These are phyloP conservation scores for Hydrochoerus hydrochaeris DNA, from an alignment of 2,113 vertebrate genomes.

Conservation along the genomic window DNA sequence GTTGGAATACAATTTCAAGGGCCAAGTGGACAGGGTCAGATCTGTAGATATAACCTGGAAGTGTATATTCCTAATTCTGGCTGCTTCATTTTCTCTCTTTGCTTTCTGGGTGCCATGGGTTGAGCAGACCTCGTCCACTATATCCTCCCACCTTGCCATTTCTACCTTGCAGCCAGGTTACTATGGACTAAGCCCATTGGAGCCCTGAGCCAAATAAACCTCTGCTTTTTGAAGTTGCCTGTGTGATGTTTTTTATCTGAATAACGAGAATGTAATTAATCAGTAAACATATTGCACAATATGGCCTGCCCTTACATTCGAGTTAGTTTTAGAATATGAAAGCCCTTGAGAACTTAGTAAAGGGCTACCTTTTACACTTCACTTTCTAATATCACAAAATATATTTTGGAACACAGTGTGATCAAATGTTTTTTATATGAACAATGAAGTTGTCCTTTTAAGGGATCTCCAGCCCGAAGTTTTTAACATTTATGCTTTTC, in stretches of 20 bases:
- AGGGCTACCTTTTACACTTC: not conserved
- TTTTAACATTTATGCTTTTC: conserved; percentile 3
- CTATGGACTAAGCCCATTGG: not conserved
- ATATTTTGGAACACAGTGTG: not conserved
- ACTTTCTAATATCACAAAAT: not conserved
- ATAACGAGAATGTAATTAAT: not conserved
- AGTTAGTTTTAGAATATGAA: not conserved
- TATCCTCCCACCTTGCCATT: not conserved
- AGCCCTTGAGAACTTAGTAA: not conserved
- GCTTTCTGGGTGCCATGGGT: not conserved
- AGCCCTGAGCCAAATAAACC: not conserved
- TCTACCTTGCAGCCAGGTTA: not conserved
- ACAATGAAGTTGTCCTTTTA: not conserved
- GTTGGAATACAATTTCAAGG: not conserved
- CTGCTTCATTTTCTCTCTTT: not conserved
- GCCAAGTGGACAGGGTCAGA: not conserved
- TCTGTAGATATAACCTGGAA: not conserved
- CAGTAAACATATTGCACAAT: not conserved
- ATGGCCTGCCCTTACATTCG: not conserved
- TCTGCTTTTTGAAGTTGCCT: not conserved
- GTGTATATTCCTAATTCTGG: not conserved
- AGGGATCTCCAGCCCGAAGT: not conserved
- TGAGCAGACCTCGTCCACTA: not conserved
- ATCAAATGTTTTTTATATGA: not conserved
- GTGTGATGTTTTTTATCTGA: not conserved